Evolutionary conservation across 2,113 vertebrate genomes (phyloP).

Genomic region (Carettochelys insculpta): DNA sequence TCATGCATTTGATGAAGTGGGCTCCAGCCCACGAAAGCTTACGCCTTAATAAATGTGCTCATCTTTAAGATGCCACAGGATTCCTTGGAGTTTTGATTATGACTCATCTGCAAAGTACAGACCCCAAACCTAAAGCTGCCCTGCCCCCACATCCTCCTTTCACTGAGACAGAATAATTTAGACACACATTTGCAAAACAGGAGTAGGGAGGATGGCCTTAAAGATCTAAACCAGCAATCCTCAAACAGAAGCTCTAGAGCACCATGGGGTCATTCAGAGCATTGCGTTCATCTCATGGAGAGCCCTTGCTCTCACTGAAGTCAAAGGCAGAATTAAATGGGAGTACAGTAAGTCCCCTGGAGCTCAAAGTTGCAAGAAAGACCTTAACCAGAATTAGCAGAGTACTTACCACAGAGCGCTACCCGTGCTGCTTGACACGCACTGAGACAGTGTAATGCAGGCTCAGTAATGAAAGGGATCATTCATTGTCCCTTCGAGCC

Average conservation of each 20-base stretch:
- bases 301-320: background rate
- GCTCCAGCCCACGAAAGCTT: no score
- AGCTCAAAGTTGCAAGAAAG: background rate
- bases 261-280: background rate
- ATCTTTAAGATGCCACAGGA: no score
- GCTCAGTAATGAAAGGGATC: background rate
- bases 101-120: background rate
- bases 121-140: background rate
- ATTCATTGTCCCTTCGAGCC: background rate
- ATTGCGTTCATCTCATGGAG: background rate
- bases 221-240: background rate
- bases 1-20: no score
- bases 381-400: background rate
- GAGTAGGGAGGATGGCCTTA: background rate
- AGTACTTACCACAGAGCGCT: background rate
- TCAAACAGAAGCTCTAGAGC: background rate
- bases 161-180: background rate
- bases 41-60: no score
- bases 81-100: background rate
- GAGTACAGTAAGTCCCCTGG: background rate
- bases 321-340: background rate
- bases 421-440: background rate
- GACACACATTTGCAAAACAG: background rate
- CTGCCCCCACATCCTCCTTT: background rate
- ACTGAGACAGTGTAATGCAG: background rate